Percentiles rank a stretch among this genome's conserved stretches.
Evolutionary conservation across 2,888 invertebrate species (phyloP).

Genomic region (Campaea margaritaria): DNA sequence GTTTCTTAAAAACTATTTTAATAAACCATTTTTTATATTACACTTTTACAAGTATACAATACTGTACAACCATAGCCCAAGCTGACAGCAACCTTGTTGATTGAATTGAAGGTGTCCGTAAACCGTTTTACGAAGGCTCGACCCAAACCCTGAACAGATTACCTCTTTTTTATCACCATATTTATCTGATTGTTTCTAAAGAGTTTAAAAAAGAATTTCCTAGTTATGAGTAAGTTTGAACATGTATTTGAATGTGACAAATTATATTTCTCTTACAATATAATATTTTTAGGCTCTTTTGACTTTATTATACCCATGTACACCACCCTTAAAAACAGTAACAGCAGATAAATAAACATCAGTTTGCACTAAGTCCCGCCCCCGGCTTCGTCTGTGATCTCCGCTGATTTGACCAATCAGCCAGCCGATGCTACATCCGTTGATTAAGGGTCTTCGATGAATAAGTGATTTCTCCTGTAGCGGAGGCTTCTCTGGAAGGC

Average conservation of each 20-base stretch:
- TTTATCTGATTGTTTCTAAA: too few species aligned
- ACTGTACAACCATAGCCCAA: too few species aligned
- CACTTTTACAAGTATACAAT: too few species aligned
- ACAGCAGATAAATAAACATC: constrained; percentile 59
- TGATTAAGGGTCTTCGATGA: constrained; percentile 33
- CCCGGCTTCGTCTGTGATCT: constrained; percentile 64
- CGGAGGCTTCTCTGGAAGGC: constrained; percentile 19
- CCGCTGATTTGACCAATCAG: constrained; percentile 80
- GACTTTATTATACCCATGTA: neutral
- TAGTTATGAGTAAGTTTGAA: too few species aligned
- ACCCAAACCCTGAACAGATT: neutral
- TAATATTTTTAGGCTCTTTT: too few species aligned
- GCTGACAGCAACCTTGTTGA: neutral
- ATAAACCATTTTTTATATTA: too few species aligned
- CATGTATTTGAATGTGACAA: too few species aligned
- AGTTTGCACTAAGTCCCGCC: constrained; percentile 54
- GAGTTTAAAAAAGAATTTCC: too few species aligned
- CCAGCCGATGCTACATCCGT: constrained; percentile 34
- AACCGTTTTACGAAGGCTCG: neutral
- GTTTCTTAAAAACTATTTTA: too few species aligned
- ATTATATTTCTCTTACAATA: too few species aligned
- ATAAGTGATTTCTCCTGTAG: constrained; percentile 33
- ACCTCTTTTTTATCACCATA: too few species aligned
- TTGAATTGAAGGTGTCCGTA: neutral
- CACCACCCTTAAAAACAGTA: constrained; percentile 42